A percentile compares a stretch with the other conserved stretches of the same genome.
Evolutionary conservation across 2,113 vertebrate species (phyloP).

Genomic region (Sturnira hondurensis): DNA sequence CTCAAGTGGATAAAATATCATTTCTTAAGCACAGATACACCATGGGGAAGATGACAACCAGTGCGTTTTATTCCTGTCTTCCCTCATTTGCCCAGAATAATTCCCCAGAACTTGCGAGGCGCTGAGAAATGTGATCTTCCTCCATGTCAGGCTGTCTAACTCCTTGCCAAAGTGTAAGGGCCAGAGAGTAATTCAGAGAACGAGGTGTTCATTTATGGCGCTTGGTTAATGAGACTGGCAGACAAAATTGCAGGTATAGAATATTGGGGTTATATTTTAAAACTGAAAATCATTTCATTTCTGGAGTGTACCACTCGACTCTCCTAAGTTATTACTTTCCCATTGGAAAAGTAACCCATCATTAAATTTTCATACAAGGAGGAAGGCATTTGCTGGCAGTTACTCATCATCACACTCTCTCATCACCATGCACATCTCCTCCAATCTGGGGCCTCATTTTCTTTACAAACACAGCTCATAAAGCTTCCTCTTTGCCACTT

Average conservation of each 20-base stretch:
- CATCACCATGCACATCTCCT: constrained; percentile 38
- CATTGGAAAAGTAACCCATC: constrained; percentile 51
- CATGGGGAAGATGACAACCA: neutral
- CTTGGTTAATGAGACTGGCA: constrained; percentile 48
- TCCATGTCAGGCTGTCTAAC: neutral
- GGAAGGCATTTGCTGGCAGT: neutral
- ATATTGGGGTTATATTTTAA: constrained; percentile 47
- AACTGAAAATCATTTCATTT: constrained; percentile 61
- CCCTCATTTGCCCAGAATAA: constrained; percentile 14
- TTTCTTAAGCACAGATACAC: neutral
- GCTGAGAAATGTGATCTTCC: neutral
- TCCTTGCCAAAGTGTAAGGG: neutral
- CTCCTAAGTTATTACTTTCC: constrained; percentile 59
- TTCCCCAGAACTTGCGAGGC: neutral
- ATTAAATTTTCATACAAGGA: constrained; percentile 56
- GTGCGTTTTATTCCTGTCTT: neutral
- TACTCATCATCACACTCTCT: constrained; percentile 27
- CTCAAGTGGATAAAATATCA: neutral
- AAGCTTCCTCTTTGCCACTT: neutral
- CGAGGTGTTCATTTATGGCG: neutral
- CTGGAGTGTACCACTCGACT: constrained; percentile 25
- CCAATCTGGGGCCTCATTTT: constrained; percentile 49
- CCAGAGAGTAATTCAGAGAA: constrained; percentile 23
- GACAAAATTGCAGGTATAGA: constrained; percentile 15
- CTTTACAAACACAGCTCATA: constrained; percentile 23